phyloP scores from a whole-genome alignment of 2,888 invertebrate species.

The Aricia artaxerxes region DNA sequence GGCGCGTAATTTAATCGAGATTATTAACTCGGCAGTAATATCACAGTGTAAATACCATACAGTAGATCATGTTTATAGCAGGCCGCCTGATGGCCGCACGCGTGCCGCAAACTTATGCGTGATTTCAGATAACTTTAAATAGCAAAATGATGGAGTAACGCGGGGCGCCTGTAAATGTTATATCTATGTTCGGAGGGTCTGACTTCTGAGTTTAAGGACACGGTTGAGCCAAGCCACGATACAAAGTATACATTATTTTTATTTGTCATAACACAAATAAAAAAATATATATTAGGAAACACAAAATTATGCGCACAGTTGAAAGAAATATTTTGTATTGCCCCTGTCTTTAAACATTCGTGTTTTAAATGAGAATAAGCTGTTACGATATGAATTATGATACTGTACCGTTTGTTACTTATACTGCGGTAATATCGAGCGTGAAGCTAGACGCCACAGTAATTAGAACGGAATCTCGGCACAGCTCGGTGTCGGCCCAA shows the following conservation, averaged over 20 bases:
- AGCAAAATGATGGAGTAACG: too few species aligned
- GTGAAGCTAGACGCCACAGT: constrained; percentile 42
- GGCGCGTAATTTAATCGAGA: constrained; percentile 27
- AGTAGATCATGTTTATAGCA: background rate
- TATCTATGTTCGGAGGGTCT: too few species aligned
- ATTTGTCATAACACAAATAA: too few species aligned
- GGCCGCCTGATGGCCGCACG: background rate
- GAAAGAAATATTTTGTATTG: too few species aligned
- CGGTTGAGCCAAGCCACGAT: too few species aligned
- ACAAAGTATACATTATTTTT: too few species aligned
- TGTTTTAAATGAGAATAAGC: background rate
- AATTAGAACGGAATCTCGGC: constrained; percentile 52
- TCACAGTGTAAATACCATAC: background rate
- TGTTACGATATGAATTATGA: background rate
- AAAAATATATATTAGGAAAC: too few species aligned
- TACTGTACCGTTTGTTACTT: background rate
- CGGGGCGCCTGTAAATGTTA: too few species aligned
- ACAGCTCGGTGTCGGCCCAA: constrained; percentile 48
- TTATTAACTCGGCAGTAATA: constrained; percentile 8
- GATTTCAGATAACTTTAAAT: too few species aligned
- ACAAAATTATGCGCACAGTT: too few species aligned
- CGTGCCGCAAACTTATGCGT: background rate
- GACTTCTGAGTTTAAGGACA: too few species aligned
- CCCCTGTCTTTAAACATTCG: too few species aligned
- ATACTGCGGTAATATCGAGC: constrained; percentile 9